These are phyloP conservation scores for Drosophila ogumai DNA, from an alignment of 1,140 invertebrate species.

Conservation along the genomic window DNA sequence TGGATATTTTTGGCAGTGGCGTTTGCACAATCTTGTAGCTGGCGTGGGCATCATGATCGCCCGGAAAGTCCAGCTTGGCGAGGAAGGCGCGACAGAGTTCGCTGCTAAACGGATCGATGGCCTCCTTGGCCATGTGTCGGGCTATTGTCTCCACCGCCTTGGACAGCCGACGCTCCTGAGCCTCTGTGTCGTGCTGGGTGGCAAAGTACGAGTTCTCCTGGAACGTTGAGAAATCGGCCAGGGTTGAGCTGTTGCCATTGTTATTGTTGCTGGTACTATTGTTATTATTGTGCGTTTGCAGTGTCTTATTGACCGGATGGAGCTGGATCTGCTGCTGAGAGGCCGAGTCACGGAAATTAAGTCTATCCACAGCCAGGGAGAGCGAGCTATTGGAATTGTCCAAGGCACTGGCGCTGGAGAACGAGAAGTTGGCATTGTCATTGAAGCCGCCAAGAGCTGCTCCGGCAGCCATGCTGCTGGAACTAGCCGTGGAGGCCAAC, in stretches of 20 bases:
- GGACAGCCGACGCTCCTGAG: conserved; percentile 72
- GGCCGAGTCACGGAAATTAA: conserved; percentile 70
- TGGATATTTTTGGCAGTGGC: conserved; percentile 85
- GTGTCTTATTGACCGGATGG: conserved; percentile 46
- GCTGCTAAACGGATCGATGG: conserved; percentile 87
- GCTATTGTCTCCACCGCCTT: conserved; percentile 80
- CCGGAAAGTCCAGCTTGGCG: conserved; percentile 86
- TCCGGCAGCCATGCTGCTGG: conserved; percentile 11
- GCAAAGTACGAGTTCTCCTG: conserved; percentile 84
- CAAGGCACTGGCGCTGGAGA: conserved; percentile 73
- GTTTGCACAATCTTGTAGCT: conserved; percentile 82
- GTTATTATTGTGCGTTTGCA: conserved; percentile 60
- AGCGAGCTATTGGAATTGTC: conserved; percentile 81
- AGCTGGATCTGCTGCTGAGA: conserved; percentile 26
- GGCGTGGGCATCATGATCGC: conserved; percentile 70
- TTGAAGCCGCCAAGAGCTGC: conserved; percentile 56
- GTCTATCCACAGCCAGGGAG: conserved; percentile 69
- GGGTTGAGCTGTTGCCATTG: conserved; percentile 36
- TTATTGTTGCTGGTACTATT: conserved; percentile 61
- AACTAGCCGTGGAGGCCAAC: not conserved
- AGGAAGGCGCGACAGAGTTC: conserved; percentile 87
- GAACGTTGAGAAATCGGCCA: conserved; percentile 78
- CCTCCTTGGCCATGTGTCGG: conserved; percentile 71
- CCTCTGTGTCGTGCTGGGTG: conserved; percentile 79
- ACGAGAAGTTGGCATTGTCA: conserved; percentile 82